These are phyloP conservation scores for Melinaea marsaeus DNA, from an alignment of 2,888 invertebrate genomes.

Conservation along the genomic window DNA sequence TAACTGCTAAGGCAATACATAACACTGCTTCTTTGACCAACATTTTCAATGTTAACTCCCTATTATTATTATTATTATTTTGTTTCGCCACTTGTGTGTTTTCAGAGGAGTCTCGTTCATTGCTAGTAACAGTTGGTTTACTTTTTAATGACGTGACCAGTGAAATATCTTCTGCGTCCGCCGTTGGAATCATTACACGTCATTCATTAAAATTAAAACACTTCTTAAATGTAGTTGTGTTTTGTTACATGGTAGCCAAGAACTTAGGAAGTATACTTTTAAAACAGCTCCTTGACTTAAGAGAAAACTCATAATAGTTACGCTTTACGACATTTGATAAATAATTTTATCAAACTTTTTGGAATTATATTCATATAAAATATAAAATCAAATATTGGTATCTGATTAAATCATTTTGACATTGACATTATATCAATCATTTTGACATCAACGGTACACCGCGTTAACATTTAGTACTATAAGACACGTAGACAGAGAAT, in stretches of 20 bases:
- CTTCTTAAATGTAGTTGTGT: constrained; percentile 40
- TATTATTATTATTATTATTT: constrained; percentile 55
- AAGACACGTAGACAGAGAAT: no score
- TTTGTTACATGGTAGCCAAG: constrained; percentile 48
- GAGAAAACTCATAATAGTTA: constrained; percentile 27
- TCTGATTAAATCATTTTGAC: constrained; percentile 1
- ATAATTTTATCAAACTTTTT: constrained; percentile 3
- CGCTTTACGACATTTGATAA: constrained; percentile 20
- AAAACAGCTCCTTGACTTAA: constrained; percentile 30
- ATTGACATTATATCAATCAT: neutral
- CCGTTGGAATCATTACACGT: constrained; percentile 78
- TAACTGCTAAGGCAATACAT: constrained; percentile 80
- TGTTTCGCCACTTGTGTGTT: constrained; percentile 54
- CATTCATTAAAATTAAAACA: constrained; percentile 63
- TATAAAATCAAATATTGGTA: neutral
- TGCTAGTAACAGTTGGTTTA: constrained; percentile 57
- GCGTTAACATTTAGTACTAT: no score
- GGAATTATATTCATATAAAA: neutral
- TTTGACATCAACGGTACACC: neutral
- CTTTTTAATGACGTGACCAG: constrained; percentile 68
- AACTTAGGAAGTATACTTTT: constrained; percentile 33
- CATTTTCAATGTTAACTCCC: constrained; percentile 72
- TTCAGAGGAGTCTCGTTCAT: constrained; percentile 61
- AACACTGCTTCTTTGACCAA: constrained; percentile 82
- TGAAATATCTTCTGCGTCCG: constrained; percentile 66